These are phyloP conservation scores for Pogoniulus pusillus DNA, from an alignment of 2,797 vertebrate species.

Conservation along the genomic window DNA sequence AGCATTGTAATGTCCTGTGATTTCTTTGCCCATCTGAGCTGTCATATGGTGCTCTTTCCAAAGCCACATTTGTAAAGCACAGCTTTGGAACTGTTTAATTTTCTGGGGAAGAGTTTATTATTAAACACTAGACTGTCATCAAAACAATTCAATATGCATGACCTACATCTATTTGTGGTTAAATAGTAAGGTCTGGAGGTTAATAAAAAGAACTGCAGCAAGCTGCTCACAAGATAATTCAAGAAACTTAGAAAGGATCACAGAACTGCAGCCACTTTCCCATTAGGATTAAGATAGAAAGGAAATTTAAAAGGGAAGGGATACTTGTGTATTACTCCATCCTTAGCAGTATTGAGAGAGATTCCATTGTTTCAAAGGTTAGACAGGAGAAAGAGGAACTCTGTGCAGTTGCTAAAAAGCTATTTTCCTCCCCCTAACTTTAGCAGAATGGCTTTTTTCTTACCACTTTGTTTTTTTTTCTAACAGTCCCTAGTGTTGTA, in stretches of 20 bases:
- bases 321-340: neutral
- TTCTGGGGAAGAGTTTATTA: constrained; percentile 46
- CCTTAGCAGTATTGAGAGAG: neutral
- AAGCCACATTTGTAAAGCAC: constrained; percentile 41
- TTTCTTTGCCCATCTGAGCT: constrained; percentile 46
- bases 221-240: constrained; percentile 41
- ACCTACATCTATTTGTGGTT: constrained; percentile 62
- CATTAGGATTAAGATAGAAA: constrained; percentile 17
- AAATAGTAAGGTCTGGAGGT: constrained; percentile 55
- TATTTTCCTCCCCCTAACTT: neutral
- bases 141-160: constrained; percentile 54
- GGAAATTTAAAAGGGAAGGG: neutral
- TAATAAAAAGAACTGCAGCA: constrained; percentile 50
- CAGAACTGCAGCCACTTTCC: constrained; percentile 5
- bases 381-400: neutral
- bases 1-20: constrained; percentile 20
- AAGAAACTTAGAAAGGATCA: constrained; percentile 11
- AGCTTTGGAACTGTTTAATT: constrained; percentile 60
- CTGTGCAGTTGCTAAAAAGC: neutral
- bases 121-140: constrained; percentile 47
- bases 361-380: constrained; percentile 4
- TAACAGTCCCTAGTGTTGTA: neutral
- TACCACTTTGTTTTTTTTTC: neutral
- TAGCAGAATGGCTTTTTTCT: neutral
- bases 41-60: constrained; percentile 54